phyloP scores from a whole-genome alignment of 2,113 vertebrate genomes.

The Echinops telfairi region DNA sequence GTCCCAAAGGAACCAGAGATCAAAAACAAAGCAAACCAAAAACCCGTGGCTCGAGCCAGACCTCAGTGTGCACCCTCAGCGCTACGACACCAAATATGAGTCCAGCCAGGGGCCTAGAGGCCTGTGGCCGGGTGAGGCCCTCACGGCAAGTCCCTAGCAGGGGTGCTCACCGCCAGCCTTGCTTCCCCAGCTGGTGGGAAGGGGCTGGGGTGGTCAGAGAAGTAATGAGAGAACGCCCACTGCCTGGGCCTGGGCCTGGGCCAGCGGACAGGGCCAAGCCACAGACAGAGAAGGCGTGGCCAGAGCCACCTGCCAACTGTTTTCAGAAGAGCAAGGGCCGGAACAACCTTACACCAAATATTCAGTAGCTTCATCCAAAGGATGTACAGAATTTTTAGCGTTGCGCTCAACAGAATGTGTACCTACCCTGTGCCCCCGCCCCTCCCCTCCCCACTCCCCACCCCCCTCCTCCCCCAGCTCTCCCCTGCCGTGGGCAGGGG shows the following conservation, averaged over 20 bases:
- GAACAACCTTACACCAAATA: constrained; percentile 86
- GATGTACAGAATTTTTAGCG: constrained; percentile 85
- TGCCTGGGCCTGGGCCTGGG: constrained; percentile 49
- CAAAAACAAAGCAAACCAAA: constrained; percentile 78
- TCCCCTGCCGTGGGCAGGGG: constrained; percentile 56
- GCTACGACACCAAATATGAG: constrained; percentile 79
- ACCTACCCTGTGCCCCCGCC: constrained; percentile 46
- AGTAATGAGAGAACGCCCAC: constrained; percentile 67
- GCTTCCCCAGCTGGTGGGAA: background rate
- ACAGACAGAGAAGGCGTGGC: constrained; percentile 38
- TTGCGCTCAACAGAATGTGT: constrained; percentile 82
- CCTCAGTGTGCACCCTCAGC: constrained; percentile 71
- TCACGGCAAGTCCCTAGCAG: constrained; percentile 53
- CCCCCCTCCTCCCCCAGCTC: background rate
- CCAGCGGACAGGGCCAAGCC: constrained; percentile 56
- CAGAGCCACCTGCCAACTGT: constrained; percentile 65
- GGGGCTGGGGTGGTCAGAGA: constrained; percentile 39
- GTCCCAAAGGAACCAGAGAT: constrained; percentile 86
- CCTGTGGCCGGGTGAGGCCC: constrained; percentile 51
- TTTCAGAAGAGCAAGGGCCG: constrained; percentile 78
- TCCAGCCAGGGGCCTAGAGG: constrained; percentile 57
- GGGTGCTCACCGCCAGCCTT: constrained; percentile 47
- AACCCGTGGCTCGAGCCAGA: constrained; percentile 82
- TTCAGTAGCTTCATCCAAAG: constrained; percentile 87
- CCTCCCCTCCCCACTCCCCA: background rate